These are phyloP conservation scores for Holacanthella duospinosa DNA, from an alignment of 2,888 invertebrate species.

Conservation along the genomic window DNA sequence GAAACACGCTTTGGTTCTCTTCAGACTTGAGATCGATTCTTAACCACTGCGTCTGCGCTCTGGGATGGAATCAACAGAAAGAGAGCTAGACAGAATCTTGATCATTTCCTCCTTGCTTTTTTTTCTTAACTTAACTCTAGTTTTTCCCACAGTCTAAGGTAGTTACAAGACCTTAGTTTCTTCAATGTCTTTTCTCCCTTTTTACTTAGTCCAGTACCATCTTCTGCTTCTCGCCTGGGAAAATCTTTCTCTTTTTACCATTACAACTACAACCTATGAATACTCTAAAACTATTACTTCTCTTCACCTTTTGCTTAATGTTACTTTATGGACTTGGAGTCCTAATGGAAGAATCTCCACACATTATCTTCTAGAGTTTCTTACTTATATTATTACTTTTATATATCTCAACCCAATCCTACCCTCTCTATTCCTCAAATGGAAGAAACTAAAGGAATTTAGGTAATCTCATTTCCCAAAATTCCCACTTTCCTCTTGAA, in stretches of 20 bases:
- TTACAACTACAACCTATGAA: neutral
- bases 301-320: neutral
- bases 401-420: neutral
- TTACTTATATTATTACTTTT: neutral
- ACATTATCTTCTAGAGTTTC: neutral
- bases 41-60: slow-evolving; percentile 32
- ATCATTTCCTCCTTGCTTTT: slow-evolving; percentile 32
- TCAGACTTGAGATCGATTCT: slow-evolving; percentile 30
- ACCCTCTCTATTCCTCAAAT: too few relatives aligned
- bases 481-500: too few relatives aligned
- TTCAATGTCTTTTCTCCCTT: slow-evolving; percentile 2
- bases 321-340: neutral
- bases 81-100: slow-evolving; percentile 25
- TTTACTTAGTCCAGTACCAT: neutral
- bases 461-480: too few relatives aligned
- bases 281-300: slow-evolving; percentile 2
- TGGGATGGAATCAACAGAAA: slow-evolving; percentile 32
- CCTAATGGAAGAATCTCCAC: neutral
- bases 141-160: slow-evolving; percentile 9
- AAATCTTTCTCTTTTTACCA: neutral
- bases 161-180: neutral
- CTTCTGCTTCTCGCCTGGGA: neutral
- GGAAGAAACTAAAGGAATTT: too few relatives aligned
- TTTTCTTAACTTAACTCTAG: slow-evolving; percentile 16
- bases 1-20: neutral